Evolutionary conservation across 2,797 vertebrate genomes (phyloP).

Genomic region (Margarornis squamiger): DNA sequence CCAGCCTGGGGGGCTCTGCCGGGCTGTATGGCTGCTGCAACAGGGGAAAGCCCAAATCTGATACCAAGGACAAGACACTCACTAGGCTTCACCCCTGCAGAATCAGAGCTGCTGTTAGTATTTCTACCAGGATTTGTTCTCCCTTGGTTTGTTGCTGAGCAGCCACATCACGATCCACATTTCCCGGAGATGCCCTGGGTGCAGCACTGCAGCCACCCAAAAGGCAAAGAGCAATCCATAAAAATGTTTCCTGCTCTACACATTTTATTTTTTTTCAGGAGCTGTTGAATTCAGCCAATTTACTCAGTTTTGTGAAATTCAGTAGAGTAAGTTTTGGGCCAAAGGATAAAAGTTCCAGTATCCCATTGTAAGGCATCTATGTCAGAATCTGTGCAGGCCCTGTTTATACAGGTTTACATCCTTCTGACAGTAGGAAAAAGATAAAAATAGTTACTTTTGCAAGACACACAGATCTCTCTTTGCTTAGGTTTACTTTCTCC

Average conservation of each 20-base stretch:
- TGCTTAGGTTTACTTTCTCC: background rate
- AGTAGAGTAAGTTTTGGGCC: background rate
- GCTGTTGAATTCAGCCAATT: background rate
- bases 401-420: background rate
- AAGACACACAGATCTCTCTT: background rate
- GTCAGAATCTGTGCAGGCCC: background rate
- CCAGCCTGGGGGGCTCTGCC: background rate
- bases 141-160: background rate
- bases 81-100: background rate
- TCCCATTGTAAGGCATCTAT: fast-evolving
- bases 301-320: background rate
- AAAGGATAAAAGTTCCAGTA: background rate
- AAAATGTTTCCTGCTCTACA: background rate
- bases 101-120: fast-evolving
- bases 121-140: background rate
- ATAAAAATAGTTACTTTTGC: background rate
- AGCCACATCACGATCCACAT: fast-evolving
- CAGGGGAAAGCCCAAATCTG: background rate
- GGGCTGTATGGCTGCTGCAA: fast-evolving
- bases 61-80: background rate
- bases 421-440: background rate
- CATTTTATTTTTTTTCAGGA: background rate
- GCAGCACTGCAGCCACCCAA: background rate
- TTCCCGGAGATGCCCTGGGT: background rate
- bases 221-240: background rate